Percentiles rank a stretch among this genome's conserved stretches.
These are phyloP conservation scores for Eledone cirrhosa DNA, from an alignment of 2,888 invertebrate species.

Conservation along the genomic window DNA sequence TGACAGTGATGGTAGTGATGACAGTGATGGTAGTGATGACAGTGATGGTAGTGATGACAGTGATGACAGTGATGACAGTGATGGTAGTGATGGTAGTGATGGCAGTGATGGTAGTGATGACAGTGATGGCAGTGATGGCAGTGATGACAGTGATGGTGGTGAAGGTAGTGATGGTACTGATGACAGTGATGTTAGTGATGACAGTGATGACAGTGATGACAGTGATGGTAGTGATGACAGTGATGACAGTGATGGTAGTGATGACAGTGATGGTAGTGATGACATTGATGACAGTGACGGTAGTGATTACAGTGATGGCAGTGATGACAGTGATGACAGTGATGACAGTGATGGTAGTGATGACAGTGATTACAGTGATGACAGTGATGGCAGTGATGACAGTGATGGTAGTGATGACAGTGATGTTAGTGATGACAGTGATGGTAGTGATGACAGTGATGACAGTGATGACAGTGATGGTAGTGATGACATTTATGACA, in stretches of 20 bases:
- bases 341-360: constrained; percentile 28
- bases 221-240: constrained; percentile 22
- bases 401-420: background rate
- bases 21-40: constrained; percentile 29
- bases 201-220: constrained; percentile 9
- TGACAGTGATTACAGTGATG: no score
- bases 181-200: no score
- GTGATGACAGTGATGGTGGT: constrained; percentile 27
- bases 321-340: constrained; percentile 30
- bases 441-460: constrained; percentile 26
- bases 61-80: constrained; percentile 22
- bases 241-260: background rate
- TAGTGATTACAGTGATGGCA: no score
- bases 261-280: constrained; percentile 15
- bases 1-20: background rate
- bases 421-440: no score
- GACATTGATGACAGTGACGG: no score
- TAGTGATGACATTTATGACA: no score
- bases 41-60: constrained; percentile 30
- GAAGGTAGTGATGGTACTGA: constrained; percentile 24
- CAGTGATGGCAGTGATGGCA: constrained; percentile 24
- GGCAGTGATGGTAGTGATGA: constrained; percentile 23
- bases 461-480: constrained; percentile 27
- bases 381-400: constrained; percentile 9
- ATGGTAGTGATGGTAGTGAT: constrained; percentile 29